A percentile compares a stretch with the other conserved stretches of the same genome.
These are phyloP conservation scores for Myotis myotis DNA, from an alignment of 2,797 vertebrate genomes.

Conservation along the genomic window DNA sequence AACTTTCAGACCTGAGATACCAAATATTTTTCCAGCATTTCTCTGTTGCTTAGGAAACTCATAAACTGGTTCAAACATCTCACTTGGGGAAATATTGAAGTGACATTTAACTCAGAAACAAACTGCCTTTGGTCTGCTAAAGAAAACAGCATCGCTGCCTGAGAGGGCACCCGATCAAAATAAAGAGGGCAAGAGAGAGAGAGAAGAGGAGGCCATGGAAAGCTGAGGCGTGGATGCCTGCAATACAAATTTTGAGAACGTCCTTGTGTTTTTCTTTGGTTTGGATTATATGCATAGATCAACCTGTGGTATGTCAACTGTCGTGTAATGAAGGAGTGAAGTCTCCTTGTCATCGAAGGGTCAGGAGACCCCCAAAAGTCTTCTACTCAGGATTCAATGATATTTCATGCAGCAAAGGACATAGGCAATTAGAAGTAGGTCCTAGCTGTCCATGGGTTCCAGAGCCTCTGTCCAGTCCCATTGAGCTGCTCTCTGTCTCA, in stretches of 20 bases:
- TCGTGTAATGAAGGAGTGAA: background rate
- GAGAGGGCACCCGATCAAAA: slow-evolving; percentile 72
- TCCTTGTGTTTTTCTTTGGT: background rate
- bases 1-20: slow-evolving; percentile 77
- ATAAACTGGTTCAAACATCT: slow-evolving; percentile 78
- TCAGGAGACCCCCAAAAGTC: background rate
- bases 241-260: background rate
- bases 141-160: slow-evolving; percentile 72
- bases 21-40: slow-evolving; percentile 81
- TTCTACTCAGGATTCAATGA: background rate
- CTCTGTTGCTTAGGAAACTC: slow-evolving; percentile 80
- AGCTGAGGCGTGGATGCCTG: background rate
- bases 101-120: slow-evolving; percentile 78
- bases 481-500: background rate
- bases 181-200: slow-evolving; percentile 55
- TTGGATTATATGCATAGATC: background rate
- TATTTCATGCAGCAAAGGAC: slow-evolving; percentile 2
- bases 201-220: slow-evolving; percentile 37
- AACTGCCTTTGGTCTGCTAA: slow-evolving; percentile 76
- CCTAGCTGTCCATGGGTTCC: background rate
- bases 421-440: background rate
- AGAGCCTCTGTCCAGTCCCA: background rate
- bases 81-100: slow-evolving; percentile 78
- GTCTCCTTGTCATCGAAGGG: background rate
- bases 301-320: slow-evolving; percentile 37